Percentiles rank a stretch among this genome's conserved stretches.
Conservation (phyloP, 2,888 invertebrate species). For the Apodemia mormo region DNA sequence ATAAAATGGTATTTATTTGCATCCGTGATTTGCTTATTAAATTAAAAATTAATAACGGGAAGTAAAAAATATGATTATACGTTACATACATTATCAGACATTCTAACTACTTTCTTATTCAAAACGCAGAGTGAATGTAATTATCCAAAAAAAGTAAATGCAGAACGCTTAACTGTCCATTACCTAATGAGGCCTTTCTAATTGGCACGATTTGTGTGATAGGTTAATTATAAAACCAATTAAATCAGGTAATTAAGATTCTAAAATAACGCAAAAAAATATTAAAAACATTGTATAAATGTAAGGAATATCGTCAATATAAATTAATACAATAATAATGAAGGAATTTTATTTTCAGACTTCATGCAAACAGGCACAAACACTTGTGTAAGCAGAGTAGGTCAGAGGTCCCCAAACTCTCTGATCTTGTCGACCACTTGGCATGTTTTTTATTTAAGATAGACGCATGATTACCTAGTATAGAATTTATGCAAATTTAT, state of each 20-base stretch:
- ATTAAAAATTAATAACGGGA: background rate
- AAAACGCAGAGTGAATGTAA: background rate
- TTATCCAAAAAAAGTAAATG: slow-evolving; percentile 6
- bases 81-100: background rate
- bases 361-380: too few relatives aligned
- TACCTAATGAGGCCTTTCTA: slow-evolving; percentile 12
- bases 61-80: background rate
- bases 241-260: background rate
- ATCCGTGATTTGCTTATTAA: background rate
- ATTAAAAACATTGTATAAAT: too few relatives aligned
- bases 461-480: too few relatives aligned
- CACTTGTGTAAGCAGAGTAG: too few relatives aligned
- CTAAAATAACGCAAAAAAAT: background rate
- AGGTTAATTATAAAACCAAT: slow-evolving; percentile 14
- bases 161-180: slow-evolving; percentile 4
- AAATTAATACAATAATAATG: too few relatives aligned
- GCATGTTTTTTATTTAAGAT: too few relatives aligned
- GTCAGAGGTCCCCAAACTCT: too few relatives aligned
- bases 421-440: too few relatives aligned
- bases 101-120: slow-evolving; percentile 2
- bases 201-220: background rate
- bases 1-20: background rate
- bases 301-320: too few relatives aligned
- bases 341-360: too few relatives aligned
- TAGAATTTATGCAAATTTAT: too few relatives aligned